A percentile compares a stretch with the other conserved stretches of the same genome.
Conservation (phyloP, 1,140 invertebrate genomes). For the Sesamia nonagrioides region DNA sequence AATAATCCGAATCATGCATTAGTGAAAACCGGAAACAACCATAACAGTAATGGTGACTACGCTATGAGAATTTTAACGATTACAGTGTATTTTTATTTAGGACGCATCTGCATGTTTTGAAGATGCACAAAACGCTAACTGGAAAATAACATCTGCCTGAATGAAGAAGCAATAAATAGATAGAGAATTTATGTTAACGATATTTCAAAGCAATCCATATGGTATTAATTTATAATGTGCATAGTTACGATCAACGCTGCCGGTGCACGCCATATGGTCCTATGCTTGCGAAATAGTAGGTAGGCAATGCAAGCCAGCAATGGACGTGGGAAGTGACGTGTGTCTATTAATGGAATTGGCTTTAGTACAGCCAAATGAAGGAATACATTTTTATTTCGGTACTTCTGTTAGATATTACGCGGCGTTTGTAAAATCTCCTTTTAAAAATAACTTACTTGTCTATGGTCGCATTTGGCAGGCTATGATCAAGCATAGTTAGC, state of each 20-base stretch:
- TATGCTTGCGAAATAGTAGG: conserved; percentile 36
- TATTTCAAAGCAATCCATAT: conserved; percentile 6
- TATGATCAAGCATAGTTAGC: too few species aligned
- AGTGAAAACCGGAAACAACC: too few species aligned
- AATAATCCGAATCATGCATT: too few species aligned
- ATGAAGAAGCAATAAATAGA: conserved; percentile 14
- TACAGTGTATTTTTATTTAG: background rate
- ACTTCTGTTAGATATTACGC: background rate
- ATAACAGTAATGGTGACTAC: too few species aligned
- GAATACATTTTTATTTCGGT: background rate
- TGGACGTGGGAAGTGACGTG: conserved; percentile 25
- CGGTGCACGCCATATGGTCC: conserved; percentile 10
- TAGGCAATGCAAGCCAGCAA: background rate
- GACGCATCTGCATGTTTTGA: background rate
- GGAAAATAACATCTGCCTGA: conserved; percentile 18
- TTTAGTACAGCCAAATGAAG: conserved; percentile 5
- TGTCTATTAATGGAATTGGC: background rate
- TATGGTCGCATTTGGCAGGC: background rate
- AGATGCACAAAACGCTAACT: background rate
- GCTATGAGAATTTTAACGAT: background rate
- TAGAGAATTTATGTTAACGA: conserved; percentile 14
- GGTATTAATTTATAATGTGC: conserved; percentile 23
- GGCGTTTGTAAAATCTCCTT: too few species aligned
- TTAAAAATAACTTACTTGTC: background rate
- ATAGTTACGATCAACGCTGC: background rate